A percentile compares a stretch with the other conserved stretches of the same genome.
Conservation (phyloP, 2,113 vertebrate species). For the Prionailurus bengalensis region DNA sequence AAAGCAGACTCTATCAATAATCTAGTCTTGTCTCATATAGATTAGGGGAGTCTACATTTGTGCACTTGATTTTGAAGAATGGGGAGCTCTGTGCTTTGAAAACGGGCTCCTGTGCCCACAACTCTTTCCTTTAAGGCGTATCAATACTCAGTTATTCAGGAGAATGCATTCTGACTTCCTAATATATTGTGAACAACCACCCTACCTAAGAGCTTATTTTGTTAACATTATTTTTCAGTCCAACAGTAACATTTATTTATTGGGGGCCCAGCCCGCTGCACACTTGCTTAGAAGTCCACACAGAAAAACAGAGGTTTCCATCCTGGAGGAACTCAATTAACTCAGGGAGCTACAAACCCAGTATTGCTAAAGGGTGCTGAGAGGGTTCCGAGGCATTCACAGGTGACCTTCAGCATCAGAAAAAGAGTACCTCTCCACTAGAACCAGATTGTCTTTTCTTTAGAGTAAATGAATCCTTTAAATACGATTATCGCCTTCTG, state of each 20-base stretch:
- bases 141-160: not conserved
- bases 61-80: not conserved
- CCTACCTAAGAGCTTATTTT: conserved; percentile 9
- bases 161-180: not conserved
- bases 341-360: not conserved
- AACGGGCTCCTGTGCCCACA: not conserved
- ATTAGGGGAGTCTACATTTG: not conserved
- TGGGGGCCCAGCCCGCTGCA: not conserved
- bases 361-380: not conserved
- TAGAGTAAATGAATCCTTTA: not conserved
- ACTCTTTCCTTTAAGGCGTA: not conserved
- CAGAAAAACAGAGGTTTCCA: not conserved
- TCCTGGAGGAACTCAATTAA: not conserved
- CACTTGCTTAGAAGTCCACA: not conserved
- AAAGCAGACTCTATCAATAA: not conserved
- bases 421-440: not conserved
- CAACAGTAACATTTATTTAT: not conserved
- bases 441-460: not conserved
- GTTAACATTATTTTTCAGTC: not conserved
- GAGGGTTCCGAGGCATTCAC: not conserved
- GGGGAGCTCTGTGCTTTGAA: not conserved
- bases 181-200: not conserved
- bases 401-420: conserved; percentile 7
- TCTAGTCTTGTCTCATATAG: not conserved
- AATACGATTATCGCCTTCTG: not conserved